Evolutionary conservation across 1,140 invertebrate species (phyloP), one percentile per base, ranked within the genome.

Genomic region (Mercenaria mercenaria): DNA sequence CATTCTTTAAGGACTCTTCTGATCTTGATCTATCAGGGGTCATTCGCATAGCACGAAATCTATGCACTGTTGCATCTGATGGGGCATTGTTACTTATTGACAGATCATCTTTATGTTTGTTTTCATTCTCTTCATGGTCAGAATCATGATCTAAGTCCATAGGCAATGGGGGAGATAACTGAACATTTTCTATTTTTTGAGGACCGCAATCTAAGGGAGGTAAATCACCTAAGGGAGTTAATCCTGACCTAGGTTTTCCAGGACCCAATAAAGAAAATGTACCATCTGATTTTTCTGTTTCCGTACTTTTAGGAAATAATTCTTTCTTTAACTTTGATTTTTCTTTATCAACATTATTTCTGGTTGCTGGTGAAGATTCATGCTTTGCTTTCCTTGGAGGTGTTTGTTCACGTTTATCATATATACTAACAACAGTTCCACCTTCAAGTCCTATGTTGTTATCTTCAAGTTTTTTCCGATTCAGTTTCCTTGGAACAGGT

Each of bases 11-110:
- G 39, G 93, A 93, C 85, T 93, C 92, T 15, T 93, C 86, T 43
- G 92, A 93, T 29, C 90, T 83, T 47, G 88, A 82, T 52, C 91
- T 90, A 56, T 93, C 92, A 13, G 85, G 83, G 26, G 91, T 92
- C 91, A 94, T 92, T 81, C 92, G 93, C 47, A 94, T 79, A 69
- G 92, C 92, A 56, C 92, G 90, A 72, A 94, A 93, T 34, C 92
- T 91, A 80, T 93, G 90, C 61, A 94, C 80, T 37, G 92, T 93
- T 20, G 92, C 89, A 90, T 93, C 93, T 76, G 89, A 91, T 37
- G 91, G 91, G n/a, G 90, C 82, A 67, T 91, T 92, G 47, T 89
- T 91, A 80, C 61, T 87, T 20, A 90, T 77, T 29, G 84, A 41
- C 34, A 80, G 77, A 34, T 59, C 80, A 69, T 76, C 26, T 80